phyloP scores from a whole-genome alignment of 2,888 invertebrate genomes.

The Kryphioiulus occultus region DNA sequence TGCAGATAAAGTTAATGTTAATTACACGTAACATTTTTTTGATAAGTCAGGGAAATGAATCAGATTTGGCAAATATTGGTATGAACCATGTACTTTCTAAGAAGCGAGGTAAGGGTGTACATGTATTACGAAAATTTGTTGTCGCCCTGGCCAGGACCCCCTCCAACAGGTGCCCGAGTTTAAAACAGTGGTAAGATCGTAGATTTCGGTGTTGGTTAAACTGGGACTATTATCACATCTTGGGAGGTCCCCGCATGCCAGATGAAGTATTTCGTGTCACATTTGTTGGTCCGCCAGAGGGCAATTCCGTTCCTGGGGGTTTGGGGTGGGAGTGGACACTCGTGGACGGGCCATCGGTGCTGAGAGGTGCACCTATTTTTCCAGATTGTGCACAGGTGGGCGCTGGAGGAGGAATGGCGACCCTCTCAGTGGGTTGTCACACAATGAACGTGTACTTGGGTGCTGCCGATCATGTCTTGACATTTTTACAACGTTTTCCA shows the following conservation, averaged over 20 bases:
- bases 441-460: slow-evolving; percentile 49
- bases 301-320: slow-evolving; percentile 4
- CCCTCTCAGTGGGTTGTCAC: slow-evolving; percentile 43
- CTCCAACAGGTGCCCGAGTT: slow-evolving; percentile 4
- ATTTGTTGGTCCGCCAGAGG: slow-evolving; percentile 37
- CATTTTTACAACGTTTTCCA: slow-evolving; percentile 51
- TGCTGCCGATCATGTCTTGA: slow-evolving; percentile 51
- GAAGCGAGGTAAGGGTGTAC: too few relatives aligned
- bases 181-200: background rate
- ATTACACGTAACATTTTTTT: too few relatives aligned
- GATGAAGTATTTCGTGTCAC: slow-evolving; percentile 43
- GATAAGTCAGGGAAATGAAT: too few relatives aligned
- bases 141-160: background rate
- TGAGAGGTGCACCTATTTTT: slow-evolving; percentile 25
- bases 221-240: slow-evolving; percentile 39
- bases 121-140: slow-evolving; percentile 20
- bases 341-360: background rate
- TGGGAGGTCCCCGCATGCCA: slow-evolving; percentile 35
- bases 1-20: too few relatives aligned
- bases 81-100: too few relatives aligned
- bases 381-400: background rate
- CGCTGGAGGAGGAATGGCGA: background rate
- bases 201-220: slow-evolving; percentile 17
- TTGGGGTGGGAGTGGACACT: background rate
- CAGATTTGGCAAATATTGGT: too few relatives aligned